Base-by-base conservation (phyloP, 2,888 invertebrate genomes). In the Drosophila koepferae region DNA sequence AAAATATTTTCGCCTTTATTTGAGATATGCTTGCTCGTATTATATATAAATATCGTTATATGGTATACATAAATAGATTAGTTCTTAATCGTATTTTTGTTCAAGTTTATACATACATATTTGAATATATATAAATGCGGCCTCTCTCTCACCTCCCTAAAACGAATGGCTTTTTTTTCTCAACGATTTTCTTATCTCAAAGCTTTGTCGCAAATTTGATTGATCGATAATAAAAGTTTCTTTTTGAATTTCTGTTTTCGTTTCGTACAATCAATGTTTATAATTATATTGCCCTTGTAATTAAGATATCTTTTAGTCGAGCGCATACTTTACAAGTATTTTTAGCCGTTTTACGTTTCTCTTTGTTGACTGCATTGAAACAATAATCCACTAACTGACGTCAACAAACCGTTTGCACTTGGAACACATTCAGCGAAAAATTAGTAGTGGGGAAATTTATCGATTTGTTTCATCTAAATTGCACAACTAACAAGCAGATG, bases 401-500 rank as follows among this genome's bases (percentile, higher is more conserved):
- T 80, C 72, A 75, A 72, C 56, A 6, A 58, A 51, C 61, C 51
- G 38, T 46, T 56, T 68, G 49, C 59, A 64, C 63, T 46, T 28
- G 31, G n/a, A 41, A n/a, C 31, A 41, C 46, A 60, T 41, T 59
- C 20, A 31, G 59, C 58, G 44, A 46, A 20, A 44, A 54, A 28
- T 38, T 8, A 69, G 63, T 74, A 63, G 64, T 56, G 61, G 36
- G 16, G 23, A 58, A 49, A 48, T 63, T 61, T 67, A 72, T 71
- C 58, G 54, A 62, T 72, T 38, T 34, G 31, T 36, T 43, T 51
- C 55, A 66, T 66, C 75, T 59, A 63, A 63, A 66, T 58, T 49
- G 43, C 34, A 40, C 31, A 40, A 72, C 61, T 68, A 68, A 72
- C 76, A 43, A 70, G 62, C 40, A 61, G 59, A 75, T 53, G 3